A percentile compares a stretch with the other conserved stretches of the same genome.
phyloP scores from a whole-genome alignment of 2,888 invertebrate genomes.

The Tinea trinotella region DNA sequence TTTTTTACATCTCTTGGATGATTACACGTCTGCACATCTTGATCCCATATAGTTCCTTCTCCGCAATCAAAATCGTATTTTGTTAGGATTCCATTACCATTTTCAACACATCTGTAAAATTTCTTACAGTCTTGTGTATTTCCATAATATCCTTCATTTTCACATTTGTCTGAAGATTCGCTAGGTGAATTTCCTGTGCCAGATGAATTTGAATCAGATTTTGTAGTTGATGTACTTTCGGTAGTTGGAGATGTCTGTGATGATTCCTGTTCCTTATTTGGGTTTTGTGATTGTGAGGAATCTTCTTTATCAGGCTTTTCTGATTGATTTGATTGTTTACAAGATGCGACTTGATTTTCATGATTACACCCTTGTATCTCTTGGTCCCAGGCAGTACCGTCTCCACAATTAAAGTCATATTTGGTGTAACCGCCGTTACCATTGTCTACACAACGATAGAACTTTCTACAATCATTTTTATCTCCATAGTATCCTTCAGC shows the following conservation, averaged over 20 bases:
- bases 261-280: neutral
- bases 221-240: neutral
- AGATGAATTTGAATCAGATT: neutral
- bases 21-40: slow-evolving; percentile 59
- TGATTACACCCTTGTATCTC: slow-evolving; percentile 55
- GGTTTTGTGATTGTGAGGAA: slow-evolving; percentile 3
- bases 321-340: slow-evolving; percentile 20
- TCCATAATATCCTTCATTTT: slow-evolving; percentile 75
- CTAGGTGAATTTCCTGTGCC: neutral
- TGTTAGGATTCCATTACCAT: slow-evolving; percentile 42
- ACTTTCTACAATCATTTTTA: slow-evolving; percentile 58
- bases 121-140: slow-evolving; percentile 75
- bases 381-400: slow-evolving; percentile 74
- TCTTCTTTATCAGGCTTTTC: neutral
- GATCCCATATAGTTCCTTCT: slow-evolving; percentile 79
- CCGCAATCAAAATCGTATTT: slow-evolving; percentile 70
- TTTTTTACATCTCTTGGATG: slow-evolving; percentile 54
- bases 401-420: slow-evolving; percentile 70
- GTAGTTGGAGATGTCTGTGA: neutral
- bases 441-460: slow-evolving; percentile 63
- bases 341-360: slow-evolving; percentile 39
- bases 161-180: slow-evolving; percentile 24
- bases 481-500: slow-evolving; percentile 62
- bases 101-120: slow-evolving; percentile 76
- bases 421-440: slow-evolving; percentile 57